Percentiles rank a stretch among this genome's conserved stretches.
phyloP scores from a whole-genome alignment of 1,140 invertebrate species.

The Plectrocnemia conspersa region DNA sequence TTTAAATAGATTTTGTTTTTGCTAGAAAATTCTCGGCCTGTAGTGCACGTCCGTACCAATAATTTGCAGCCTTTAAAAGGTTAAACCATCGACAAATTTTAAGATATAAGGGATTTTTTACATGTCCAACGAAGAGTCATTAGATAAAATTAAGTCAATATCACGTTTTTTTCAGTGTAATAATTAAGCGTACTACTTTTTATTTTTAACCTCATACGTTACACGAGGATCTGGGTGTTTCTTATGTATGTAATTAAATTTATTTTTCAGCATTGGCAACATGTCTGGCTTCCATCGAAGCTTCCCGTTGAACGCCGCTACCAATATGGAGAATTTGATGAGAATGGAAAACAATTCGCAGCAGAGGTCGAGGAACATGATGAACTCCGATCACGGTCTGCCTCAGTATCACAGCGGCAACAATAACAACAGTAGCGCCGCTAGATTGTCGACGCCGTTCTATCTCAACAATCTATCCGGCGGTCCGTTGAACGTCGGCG shows the following conservation, averaged over 20 bases:
- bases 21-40: too few species aligned
- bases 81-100: too few species aligned
- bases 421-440: neutral
- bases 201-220: too few species aligned
- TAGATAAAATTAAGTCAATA: too few species aligned
- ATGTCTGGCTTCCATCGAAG: conserved; percentile 43
- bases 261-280: conserved; percentile 38
- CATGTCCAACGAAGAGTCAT: too few species aligned
- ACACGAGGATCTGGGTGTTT: neutral
- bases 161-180: too few species aligned
- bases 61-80: too few species aligned
- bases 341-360: conserved; percentile 27
- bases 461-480: conserved; percentile 29
- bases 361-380: conserved; percentile 13
- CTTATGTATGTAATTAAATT: conserved; percentile 4
- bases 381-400: conserved; percentile 11
- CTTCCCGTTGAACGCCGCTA: conserved; percentile 37
- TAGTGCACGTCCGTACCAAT: too few species aligned
- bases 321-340: conserved; percentile 32
- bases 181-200: too few species aligned
- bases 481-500: conserved; percentile 21
- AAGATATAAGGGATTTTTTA: too few species aligned
- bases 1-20: too few species aligned
- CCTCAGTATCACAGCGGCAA: conserved; percentile 26
- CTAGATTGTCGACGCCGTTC: conserved; percentile 26